Evolutionary conservation across 2,888 invertebrate genomes (phyloP).

Genomic region (Drosophila affinis): DNA sequence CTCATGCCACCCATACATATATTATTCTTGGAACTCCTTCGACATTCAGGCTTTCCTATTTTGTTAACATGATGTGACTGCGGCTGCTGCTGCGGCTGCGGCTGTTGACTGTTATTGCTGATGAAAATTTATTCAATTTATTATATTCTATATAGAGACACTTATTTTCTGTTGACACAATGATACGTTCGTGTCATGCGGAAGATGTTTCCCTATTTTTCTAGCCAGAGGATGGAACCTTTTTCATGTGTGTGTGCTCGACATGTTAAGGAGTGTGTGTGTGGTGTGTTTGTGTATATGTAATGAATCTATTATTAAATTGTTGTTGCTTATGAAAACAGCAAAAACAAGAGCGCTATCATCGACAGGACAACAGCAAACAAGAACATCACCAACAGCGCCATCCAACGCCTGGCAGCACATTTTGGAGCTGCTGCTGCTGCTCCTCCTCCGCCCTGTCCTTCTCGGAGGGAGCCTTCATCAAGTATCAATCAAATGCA

Average conservation of each 20-base stretch:
- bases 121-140: constrained; percentile 78
- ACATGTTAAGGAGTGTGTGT: neutral
- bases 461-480: constrained; percentile 32
- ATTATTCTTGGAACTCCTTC: constrained; percentile 46
- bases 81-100: constrained; percentile 40
- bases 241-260: constrained; percentile 40
- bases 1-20: constrained; percentile 38
- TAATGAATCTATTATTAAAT: constrained; percentile 78
- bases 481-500: constrained; percentile 76
- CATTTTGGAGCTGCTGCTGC: constrained; percentile 34
- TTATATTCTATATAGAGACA: constrained; percentile 72
- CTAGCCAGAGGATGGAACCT: constrained; percentile 41
- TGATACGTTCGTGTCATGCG: constrained; percentile 53
- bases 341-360: constrained; percentile 35
- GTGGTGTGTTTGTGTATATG: constrained; percentile 49
- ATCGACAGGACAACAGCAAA: constrained; percentile 36
- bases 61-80: constrained; percentile 72
- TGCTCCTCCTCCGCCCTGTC: neutral
- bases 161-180: constrained; percentile 72
- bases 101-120: constrained; percentile 69
- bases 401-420: constrained; percentile 45
- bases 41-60: constrained; percentile 58
- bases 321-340: constrained; percentile 69
- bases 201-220: constrained; percentile 53
- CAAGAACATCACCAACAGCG: constrained; percentile 45